Conservation (phyloP, 2,888 invertebrate genomes). For the Neelides folsomi region DNA sequence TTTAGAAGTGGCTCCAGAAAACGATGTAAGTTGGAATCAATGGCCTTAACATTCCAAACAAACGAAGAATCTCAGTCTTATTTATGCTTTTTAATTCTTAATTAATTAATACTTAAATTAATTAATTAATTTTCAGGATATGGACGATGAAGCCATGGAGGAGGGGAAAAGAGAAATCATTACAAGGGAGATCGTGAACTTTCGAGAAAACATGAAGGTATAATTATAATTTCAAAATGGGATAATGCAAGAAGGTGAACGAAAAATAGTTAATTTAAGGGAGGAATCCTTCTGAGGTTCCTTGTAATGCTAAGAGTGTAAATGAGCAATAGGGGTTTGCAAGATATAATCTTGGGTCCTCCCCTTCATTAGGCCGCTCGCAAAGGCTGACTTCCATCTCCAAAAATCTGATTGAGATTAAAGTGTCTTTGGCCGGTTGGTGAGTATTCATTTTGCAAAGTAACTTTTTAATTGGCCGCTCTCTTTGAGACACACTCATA, state of each 20-base stretch:
- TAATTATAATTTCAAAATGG: no score
- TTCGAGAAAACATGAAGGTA: constrained; percentile 95
- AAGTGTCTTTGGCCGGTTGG: constrained; percentile 13
- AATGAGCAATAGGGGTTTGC: no score
- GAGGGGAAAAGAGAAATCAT: constrained; percentile 94
- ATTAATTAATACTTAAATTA: background rate
- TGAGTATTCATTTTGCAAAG: constrained; percentile 21
- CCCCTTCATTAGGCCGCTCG: constrained; percentile 30
- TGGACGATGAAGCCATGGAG: constrained; percentile 75
- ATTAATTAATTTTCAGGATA: constrained; percentile 18
- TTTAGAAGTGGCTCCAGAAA: constrained; percentile 15
- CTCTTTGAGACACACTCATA: no score
- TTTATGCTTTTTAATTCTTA: no score
- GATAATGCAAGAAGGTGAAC: no score
- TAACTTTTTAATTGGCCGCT: constrained; percentile 2
- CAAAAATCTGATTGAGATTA: constrained; percentile 16
- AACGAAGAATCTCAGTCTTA: background rate
- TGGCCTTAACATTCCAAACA: background rate
- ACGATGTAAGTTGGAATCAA: constrained; percentile 10
- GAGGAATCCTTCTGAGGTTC: no score
- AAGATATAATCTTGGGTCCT: constrained; percentile 29
- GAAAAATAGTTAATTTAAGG: no score
- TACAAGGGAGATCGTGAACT: constrained; percentile 92
- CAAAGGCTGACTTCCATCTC: constrained; percentile 29
- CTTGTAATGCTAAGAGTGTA: no score